Percentiles rank a stretch among this genome's conserved stretches.
These are phyloP conservation scores for Lysandra bellargus DNA, from an alignment of 2,888 invertebrate genomes.

Conservation along the genomic window DNA sequence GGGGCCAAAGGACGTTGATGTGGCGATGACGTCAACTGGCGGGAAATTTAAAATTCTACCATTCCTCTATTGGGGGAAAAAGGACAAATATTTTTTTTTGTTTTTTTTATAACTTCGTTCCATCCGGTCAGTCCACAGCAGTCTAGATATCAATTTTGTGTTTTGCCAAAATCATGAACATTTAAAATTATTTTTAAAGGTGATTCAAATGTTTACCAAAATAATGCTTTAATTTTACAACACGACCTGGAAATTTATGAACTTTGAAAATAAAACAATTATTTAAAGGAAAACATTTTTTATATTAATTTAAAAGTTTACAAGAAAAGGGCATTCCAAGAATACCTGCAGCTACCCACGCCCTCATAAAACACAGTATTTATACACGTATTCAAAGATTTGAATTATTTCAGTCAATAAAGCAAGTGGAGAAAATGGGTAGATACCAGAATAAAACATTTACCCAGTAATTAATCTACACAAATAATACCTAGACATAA, in stretches of 20 bases:
- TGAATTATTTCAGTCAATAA: background rate
- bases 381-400: background rate
- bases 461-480: no score
- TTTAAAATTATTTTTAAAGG: background rate
- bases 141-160: no score
- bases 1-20: no score
- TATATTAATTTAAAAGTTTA: background rate
- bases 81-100: no score
- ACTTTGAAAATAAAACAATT: background rate
- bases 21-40: no score
- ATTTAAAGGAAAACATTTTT: background rate
- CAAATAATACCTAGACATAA: no score
- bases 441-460: no score
- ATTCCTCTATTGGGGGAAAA: no score
- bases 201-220: background rate
- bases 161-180: background rate
- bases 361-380: background rate
- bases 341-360: background rate
- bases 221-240: background rate
- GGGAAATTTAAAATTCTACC: no score
- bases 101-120: no score
- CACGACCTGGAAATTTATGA: background rate
- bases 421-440: background rate
- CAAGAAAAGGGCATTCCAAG: background rate
- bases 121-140: no score